phyloP scores from a whole-genome alignment of 2,888 invertebrate genomes.

The Papilio demoleus region DNA sequence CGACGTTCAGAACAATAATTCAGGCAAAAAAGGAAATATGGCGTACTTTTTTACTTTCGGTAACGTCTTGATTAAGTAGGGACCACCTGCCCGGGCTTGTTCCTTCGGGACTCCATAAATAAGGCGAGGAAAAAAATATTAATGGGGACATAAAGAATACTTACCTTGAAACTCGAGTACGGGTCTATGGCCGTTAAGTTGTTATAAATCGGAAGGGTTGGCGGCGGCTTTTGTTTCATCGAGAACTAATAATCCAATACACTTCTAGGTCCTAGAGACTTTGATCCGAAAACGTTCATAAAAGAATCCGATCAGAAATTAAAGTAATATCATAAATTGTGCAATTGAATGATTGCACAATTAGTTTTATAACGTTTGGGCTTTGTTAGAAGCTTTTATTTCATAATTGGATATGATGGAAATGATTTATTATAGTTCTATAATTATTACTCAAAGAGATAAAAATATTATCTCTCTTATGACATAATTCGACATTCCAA shows the following conservation, averaged over 20 bases:
- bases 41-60: slow-evolving; percentile 75
- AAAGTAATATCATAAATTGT: neutral
- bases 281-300: neutral
- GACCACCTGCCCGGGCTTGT: slow-evolving; percentile 78
- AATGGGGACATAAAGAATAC: slow-evolving; percentile 76
- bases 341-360: slow-evolving; percentile 1
- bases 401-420: slow-evolving; percentile 5
- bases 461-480: slow-evolving; percentile 34
- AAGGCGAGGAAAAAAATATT: slow-evolving; percentile 72
- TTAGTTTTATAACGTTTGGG: neutral
- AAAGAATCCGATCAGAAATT: slow-evolving; percentile 4
- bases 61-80: slow-evolving; percentile 83
- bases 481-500: slow-evolving; percentile 52
- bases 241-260: slow-evolving; percentile 5
- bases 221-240: slow-evolving; percentile 59
- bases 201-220: slow-evolving; percentile 64
- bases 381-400: neutral
- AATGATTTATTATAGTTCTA: slow-evolving; percentile 16
- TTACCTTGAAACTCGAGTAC: slow-evolving; percentile 68
- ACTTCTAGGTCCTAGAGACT: neutral
- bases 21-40: slow-evolving; percentile 76
- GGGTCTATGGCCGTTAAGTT: slow-evolving; percentile 64
- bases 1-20: slow-evolving; percentile 73
- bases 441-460: slow-evolving; percentile 23
- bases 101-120: slow-evolving; percentile 75